Evolutionary conservation across 2,113 vertebrate genomes (phyloP).

Genomic region (Chascanopsetta lugubris): DNA sequence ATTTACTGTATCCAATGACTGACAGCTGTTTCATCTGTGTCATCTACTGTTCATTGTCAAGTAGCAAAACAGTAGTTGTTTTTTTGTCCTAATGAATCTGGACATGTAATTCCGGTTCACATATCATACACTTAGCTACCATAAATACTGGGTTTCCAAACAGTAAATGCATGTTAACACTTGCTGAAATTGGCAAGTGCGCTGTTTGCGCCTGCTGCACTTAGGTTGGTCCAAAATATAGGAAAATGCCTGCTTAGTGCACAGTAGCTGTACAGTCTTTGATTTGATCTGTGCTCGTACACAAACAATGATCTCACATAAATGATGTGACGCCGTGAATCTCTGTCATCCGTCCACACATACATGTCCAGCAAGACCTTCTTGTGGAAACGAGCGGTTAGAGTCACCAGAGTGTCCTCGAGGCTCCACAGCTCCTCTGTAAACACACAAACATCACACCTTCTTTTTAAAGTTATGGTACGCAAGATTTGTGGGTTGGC

Average conservation of each 20-base stretch:
- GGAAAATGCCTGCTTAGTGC: not conserved
- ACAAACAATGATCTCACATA: slow-evolving; percentile 81
- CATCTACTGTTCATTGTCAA: no score
- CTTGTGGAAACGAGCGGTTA: slow-evolving; percentile 89
- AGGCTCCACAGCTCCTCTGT: slow-evolving; percentile 87
- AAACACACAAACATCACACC: slow-evolving; percentile 18
- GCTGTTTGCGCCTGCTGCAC: not conserved
- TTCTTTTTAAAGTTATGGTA: no score
- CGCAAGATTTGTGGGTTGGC: no score
- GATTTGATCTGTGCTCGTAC: not conserved
- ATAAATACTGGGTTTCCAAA: not conserved
- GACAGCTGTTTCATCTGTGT: no score
- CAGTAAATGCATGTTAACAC: not conserved
- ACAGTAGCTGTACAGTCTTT: not conserved
- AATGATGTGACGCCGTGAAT: slow-evolving; percentile 92
- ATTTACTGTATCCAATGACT: not conserved
- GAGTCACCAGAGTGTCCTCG: slow-evolving; percentile 86
- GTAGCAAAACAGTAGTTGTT: no score
- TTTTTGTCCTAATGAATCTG: not conserved
- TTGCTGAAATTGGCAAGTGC: not conserved
- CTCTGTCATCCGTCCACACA: slow-evolving; percentile 91
- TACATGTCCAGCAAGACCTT: slow-evolving; percentile 92
- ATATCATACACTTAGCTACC: no score
- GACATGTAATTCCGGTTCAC: slow-evolving; percentile 1
- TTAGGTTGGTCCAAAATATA: not conserved